Evolutionary conservation across 2,113 vertebrate genomes (phyloP).

Genomic region (Xiphorhynchus elegans): DNA sequence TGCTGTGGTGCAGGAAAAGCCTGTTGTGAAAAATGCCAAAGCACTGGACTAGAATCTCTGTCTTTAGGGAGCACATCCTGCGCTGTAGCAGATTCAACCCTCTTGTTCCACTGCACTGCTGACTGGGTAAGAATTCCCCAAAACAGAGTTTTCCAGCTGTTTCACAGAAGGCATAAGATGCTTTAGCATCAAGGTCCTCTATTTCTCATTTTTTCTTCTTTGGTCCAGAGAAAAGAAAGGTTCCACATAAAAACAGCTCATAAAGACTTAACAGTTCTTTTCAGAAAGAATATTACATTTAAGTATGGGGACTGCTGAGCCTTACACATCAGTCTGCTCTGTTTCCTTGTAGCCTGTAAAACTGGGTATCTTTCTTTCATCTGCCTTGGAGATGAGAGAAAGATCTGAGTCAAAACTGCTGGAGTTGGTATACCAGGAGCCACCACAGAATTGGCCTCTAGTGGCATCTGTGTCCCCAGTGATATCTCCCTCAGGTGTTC

Average conservation of each 20-base stretch:
- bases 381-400: not conserved
- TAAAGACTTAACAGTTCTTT: conserved; percentile 23
- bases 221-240: not conserved
- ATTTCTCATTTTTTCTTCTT: conserved; percentile 27
- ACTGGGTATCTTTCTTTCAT: not conserved
- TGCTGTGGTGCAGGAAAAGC: not conserved
- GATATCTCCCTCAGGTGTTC: not conserved
- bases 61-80: not conserved
- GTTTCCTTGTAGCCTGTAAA: conserved; percentile 32
- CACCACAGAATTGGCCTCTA: not conserved
- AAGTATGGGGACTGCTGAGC: not conserved
- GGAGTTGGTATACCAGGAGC: not conserved
- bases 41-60: not conserved
- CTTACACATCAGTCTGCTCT: not conserved
- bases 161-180: not conserved
- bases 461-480: not conserved
- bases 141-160: not conserved
- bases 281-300: not conserved
- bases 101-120: not conserved
- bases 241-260: conserved; percentile 30
- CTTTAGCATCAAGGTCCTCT: not conserved
- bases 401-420: not conserved
- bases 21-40: not conserved
- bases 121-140: not conserved
- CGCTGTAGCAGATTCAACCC: not conserved